Percentiles rank a stretch among this genome's conserved stretches.
phyloP scores from a whole-genome alignment of 2,113 vertebrate genomes.

The Thomomys bottae region DNA sequence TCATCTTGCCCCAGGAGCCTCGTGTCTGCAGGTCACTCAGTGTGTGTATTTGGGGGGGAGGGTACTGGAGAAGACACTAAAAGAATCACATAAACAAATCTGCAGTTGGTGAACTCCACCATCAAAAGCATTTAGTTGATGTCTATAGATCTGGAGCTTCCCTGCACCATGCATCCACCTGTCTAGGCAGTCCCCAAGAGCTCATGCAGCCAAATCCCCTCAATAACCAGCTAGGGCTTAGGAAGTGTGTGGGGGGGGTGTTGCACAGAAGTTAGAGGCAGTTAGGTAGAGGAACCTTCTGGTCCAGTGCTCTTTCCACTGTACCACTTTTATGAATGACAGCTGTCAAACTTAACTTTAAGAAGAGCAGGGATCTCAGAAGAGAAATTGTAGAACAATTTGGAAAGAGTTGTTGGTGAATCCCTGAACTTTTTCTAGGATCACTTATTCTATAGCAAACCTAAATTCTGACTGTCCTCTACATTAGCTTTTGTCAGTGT shows the following conservation, averaged over 20 bases:
- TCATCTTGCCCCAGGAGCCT: not conserved
- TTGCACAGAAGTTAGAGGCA: too few relatives aligned
- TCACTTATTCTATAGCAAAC: not conserved
- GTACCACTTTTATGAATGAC: not conserved
- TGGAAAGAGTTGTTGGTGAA: not conserved
- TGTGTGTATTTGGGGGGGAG: too few relatives aligned
- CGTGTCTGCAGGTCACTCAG: not conserved
- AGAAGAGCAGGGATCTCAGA: not conserved
- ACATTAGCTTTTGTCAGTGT: not conserved
- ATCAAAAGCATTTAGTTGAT: not conserved
- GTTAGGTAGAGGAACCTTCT: not conserved
- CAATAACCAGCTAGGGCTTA: not conserved
- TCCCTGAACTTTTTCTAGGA: not conserved
- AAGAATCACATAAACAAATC: not conserved
- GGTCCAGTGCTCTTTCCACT: fast-evolving
- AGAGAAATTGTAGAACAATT: not conserved
- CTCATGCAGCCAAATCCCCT: not conserved
- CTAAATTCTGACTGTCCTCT: not conserved
- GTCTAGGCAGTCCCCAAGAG: not conserved
- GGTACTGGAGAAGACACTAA: not conserved
- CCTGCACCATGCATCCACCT: not conserved
- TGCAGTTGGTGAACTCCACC: not conserved
- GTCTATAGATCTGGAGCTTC: not conserved
- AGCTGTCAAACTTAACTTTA: not conserved
- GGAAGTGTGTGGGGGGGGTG: not conserved